A percentile compares a stretch with the other conserved stretches of the same genome.
These are phyloP conservation scores for Zaprionus lineosus DNA, from an alignment of 2,888 invertebrate species.

Conservation along the genomic window DNA sequence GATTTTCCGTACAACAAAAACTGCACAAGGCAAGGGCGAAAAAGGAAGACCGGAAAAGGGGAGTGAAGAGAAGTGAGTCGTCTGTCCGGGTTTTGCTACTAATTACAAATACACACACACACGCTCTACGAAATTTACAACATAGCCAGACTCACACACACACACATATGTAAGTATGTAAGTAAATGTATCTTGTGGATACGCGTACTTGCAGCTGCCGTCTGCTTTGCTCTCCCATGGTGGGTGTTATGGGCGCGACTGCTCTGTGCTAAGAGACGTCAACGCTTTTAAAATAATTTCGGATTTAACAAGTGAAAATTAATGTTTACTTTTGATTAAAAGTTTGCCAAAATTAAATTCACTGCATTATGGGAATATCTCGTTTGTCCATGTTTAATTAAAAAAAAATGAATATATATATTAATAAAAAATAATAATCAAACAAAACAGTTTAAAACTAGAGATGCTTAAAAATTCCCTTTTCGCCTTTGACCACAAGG, in stretches of 20 bases:
- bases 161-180: constrained; percentile 32
- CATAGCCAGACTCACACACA: constrained; percentile 22
- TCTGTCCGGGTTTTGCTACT: constrained; percentile 45
- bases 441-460: too few relatives aligned
- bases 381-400: too few relatives aligned
- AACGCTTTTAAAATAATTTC: constrained; percentile 65
- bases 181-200: constrained; percentile 62
- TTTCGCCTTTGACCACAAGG: too few relatives aligned
- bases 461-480: too few relatives aligned
- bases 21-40: constrained; percentile 44
- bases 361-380: too few relatives aligned
- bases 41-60: background rate
- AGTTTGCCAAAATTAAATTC: too few relatives aligned
- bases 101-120: constrained; percentile 52
- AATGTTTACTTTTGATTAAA: background rate
- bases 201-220: constrained; percentile 21
- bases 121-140: too few relatives aligned
- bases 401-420: too few relatives aligned
- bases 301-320: constrained; percentile 10
- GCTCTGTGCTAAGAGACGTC: constrained; percentile 75
- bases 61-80: background rate
- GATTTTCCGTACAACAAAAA: constrained; percentile 65
- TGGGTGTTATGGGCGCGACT: constrained; percentile 45
- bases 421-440: too few relatives aligned
- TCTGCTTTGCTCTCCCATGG: constrained; percentile 6